phyloP scores from a whole-genome alignment of 30 jellyfish, hydroid and myxozoan genomes.

The Sanderia malayensis region DNA sequence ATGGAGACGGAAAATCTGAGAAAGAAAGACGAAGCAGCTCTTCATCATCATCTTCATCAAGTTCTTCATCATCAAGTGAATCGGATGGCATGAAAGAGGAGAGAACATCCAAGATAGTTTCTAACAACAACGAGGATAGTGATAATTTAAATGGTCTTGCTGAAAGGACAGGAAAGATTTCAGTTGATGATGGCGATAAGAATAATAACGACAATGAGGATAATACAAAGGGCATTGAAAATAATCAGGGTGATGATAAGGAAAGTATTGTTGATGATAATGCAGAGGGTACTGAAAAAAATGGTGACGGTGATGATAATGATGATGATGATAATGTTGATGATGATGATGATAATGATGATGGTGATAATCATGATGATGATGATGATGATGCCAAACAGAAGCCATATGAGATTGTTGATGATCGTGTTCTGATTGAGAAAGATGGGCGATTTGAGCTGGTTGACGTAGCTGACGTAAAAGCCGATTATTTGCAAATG shows the following conservation, averaged over 20 bases:
- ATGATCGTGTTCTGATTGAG: constrained; percentile 75
- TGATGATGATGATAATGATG: constrained; percentile 11
- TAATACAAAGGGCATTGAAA: no score
- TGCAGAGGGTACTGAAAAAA: background rate
- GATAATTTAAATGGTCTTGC: background rate
- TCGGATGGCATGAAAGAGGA: background rate
- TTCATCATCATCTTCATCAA: background rate
- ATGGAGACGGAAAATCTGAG: background rate
- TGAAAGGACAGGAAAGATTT: background rate
- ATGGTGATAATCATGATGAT: background rate
- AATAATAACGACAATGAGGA: constrained; percentile 12
- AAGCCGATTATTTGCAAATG: constrained; percentile 68
- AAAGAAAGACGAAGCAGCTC: background rate
- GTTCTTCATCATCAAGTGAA: background rate
- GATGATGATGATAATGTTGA: background rate
- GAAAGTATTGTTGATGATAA: no score
- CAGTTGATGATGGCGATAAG: background rate
- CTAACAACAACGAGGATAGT: background rate
- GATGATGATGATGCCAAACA: constrained; percentile 11
- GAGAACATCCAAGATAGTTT: background rate
- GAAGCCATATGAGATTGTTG: constrained; percentile 30
- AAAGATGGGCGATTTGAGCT: constrained; percentile 92
- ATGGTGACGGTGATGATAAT: background rate
- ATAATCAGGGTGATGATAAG: no score
- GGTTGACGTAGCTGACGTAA: constrained; percentile 73